Evolutionary conservation across 1,140 invertebrate species (phyloP).

Genomic region (Myzus persicae): DNA sequence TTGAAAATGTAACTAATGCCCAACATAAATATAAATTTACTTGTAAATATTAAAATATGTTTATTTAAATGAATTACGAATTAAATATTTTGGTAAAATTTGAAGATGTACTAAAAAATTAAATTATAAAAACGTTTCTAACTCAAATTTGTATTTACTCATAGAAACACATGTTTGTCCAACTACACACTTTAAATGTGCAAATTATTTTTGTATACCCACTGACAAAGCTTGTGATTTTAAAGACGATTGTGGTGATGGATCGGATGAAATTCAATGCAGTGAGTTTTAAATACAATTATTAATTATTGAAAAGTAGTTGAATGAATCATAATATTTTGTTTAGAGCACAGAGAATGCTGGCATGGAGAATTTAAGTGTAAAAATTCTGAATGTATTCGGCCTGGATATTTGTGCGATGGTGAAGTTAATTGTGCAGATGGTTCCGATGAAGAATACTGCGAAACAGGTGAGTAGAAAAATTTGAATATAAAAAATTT

Average conservation of each 20-base stretch:
- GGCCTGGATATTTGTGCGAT: constrained; percentile 66
- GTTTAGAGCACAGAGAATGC: constrained; percentile 63
- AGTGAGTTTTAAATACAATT: constrained; percentile 61
- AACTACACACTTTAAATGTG: constrained; percentile 66
- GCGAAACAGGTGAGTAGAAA: constrained; percentile 62
- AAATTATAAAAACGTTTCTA: neutral
- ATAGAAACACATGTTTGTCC: constrained; percentile 63
- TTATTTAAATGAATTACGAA: neutral
- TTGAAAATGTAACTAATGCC: neutral
- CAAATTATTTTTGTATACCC: constrained; percentile 65
- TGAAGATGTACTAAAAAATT: neutral
- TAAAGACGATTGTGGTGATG: constrained; percentile 65
- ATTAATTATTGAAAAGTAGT: neutral
- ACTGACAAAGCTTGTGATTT: constrained; percentile 64
- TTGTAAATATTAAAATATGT: neutral
- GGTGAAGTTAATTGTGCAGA: constrained; percentile 64
- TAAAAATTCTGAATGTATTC: constrained; percentile 66
- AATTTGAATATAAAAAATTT: neutral
- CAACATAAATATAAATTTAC: neutral
- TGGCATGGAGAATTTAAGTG: constrained; percentile 66
- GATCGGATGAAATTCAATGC: constrained; percentile 65
- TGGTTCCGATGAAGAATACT: constrained; percentile 65
- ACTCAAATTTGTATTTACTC: neutral
- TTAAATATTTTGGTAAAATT: neutral
- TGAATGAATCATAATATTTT: neutral